Conservation (phyloP, 2,113 vertebrate species). For the Emydocephalus ijimae region DNA sequence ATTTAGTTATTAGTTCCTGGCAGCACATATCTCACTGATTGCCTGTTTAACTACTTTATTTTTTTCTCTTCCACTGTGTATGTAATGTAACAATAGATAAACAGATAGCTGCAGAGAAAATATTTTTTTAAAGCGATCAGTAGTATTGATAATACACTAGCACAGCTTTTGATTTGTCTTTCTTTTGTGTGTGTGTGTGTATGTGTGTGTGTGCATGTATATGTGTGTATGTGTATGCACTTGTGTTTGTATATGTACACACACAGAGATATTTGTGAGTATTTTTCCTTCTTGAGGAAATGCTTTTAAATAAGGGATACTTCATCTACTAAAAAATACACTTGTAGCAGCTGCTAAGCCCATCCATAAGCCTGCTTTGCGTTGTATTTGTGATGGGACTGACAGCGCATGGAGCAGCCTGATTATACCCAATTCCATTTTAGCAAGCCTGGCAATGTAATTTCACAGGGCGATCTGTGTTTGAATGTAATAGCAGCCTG, state of each 20-base stretch:
- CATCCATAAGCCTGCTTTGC: constrained; percentile 77
- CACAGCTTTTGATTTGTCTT: constrained; percentile 71
- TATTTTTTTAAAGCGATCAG: constrained; percentile 61
- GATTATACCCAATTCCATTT: constrained; percentile 89
- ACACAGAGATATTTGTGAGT: not conserved
- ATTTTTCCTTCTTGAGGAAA: constrained; percentile 63
- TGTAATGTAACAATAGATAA: constrained; percentile 66
- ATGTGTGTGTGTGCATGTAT: constrained; percentile 2
- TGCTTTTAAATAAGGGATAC: constrained; percentile 78
- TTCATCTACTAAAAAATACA: constrained; percentile 82
- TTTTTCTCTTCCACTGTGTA: constrained; percentile 41
- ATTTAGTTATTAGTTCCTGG: constrained; percentile 66
- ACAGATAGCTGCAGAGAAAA: constrained; percentile 68
- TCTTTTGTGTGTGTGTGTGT: not conserved
- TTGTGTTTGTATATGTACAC: constrained; percentile 31
- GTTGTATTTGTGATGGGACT: constrained; percentile 81
- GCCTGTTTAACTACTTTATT: constrained; percentile 67
- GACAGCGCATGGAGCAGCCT: constrained; percentile 87
- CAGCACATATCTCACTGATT: constrained; percentile 57
- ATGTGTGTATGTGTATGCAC: constrained; percentile 9
- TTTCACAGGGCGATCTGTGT: constrained; percentile 90
- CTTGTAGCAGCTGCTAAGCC: constrained; percentile 82
- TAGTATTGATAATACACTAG: constrained; percentile 56
- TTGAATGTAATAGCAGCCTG: constrained; percentile 86
- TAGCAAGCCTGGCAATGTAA: constrained; percentile 81